Conservation (phyloP, 2,888 invertebrate genomes). For the Lasioglossum pauxillum region DNA sequence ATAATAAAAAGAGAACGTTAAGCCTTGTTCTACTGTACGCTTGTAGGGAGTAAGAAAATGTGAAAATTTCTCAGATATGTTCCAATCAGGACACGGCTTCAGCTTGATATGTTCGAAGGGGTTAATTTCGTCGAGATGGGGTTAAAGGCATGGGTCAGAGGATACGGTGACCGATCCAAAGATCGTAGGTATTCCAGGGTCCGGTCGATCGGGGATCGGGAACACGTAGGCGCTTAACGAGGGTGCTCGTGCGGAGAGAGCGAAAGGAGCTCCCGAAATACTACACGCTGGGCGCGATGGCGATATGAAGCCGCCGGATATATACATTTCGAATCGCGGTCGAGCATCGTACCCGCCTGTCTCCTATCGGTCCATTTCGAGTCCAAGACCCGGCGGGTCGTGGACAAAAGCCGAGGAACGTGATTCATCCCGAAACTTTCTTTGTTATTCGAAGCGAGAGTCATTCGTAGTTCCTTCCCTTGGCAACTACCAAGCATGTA, state of each 20-base stretch:
- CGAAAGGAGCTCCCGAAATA: conserved; percentile 65
- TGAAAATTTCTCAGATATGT: background rate
- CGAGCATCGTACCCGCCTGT: conserved; percentile 21
- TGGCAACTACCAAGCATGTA: background rate
- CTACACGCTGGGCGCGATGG: conserved; percentile 40
- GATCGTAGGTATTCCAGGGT: conserved; percentile 53
- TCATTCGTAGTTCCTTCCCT: background rate
- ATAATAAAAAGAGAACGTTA: too few species aligned
- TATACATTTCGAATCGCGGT: conserved; percentile 51
- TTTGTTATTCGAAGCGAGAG: background rate
- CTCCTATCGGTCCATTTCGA: conserved; percentile 24
- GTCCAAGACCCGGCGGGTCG: background rate
- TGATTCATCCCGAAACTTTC: conserved; percentile 1
- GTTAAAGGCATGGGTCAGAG: conserved; percentile 46
- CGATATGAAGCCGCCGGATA: conserved; percentile 47
- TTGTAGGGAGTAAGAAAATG: too few species aligned
- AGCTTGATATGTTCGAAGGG: background rate
- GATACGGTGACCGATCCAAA: conserved; percentile 48
- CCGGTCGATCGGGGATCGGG: conserved; percentile 71
- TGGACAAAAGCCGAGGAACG: conserved; percentile 18
- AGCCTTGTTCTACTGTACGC: too few species aligned
- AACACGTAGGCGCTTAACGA: conserved; percentile 79
- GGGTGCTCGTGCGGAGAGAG: conserved; percentile 72
- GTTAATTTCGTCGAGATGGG: conserved; percentile 39
- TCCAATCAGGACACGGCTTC: background rate